Conservation (phyloP, 2,888 invertebrate genomes). For the Apodemia hepburni region DNA sequence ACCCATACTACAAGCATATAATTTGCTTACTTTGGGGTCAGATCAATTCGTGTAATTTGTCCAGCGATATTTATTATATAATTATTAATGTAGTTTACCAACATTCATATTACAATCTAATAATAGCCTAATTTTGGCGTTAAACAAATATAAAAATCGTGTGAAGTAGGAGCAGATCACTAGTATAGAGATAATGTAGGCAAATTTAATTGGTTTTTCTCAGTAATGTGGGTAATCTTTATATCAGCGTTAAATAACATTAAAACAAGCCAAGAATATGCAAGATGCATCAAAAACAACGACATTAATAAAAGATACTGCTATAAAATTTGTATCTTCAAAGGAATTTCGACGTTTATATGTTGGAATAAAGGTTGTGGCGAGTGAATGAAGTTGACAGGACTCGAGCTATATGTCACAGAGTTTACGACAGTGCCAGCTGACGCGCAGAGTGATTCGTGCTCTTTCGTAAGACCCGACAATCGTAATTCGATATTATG, state of each 20-base stretch:
- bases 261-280: slow-evolving; percentile 9
- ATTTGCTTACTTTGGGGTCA: too few species aligned
- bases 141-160: background rate
- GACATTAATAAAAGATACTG: slow-evolving; percentile 17
- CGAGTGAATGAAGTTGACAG: slow-evolving; percentile 6
- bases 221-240: slow-evolving; percentile 6
- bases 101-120: too few species aligned
- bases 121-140: too few species aligned
- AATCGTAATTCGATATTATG: slow-evolving; percentile 15
- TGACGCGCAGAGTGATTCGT: slow-evolving; percentile 10
- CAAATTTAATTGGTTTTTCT: slow-evolving; percentile 7
- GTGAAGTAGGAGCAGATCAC: background rate
- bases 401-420: slow-evolving; percentile 68
- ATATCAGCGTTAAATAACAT: slow-evolving; percentile 1
- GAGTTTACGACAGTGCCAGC: slow-evolving; percentile 55
- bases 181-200: background rate
- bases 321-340: background rate
- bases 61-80: too few species aligned
- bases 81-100: too few species aligned
- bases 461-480: slow-evolving; percentile 13
- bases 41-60: too few species aligned
- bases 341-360: slow-evolving; percentile 8
- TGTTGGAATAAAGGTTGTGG: slow-evolving; percentile 5
- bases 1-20: too few species aligned
- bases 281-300: slow-evolving; percentile 16